Evolutionary conservation across 1,140 invertebrate genomes (phyloP).

Genomic region (Pogonomyrmex californicus): DNA sequence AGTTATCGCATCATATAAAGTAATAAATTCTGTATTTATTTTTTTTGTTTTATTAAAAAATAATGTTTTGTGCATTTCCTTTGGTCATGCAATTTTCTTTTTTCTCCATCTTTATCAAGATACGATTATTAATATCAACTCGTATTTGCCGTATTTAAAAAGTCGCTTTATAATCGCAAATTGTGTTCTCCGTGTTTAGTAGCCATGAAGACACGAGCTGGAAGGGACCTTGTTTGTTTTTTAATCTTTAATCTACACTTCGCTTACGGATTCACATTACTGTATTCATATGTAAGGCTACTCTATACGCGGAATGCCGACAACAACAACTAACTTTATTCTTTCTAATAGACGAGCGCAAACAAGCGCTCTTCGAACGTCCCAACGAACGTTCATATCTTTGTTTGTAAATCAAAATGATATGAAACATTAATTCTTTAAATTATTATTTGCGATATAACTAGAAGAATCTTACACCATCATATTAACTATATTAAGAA

Average conservation of each 20-base stretch:
- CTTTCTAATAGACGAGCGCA: constrained; percentile 39
- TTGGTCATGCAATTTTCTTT: not conserved
- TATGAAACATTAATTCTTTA: not conserved
- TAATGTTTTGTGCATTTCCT: constrained; percentile 7
- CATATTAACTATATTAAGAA: not conserved
- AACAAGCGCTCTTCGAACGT: constrained; percentile 16
- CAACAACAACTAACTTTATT: constrained; percentile 29
- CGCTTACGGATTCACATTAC: constrained; percentile 29
- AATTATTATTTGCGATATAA: not conserved
- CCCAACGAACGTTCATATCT: not conserved
- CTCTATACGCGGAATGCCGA: constrained; percentile 21
- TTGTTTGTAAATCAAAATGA: not conserved
- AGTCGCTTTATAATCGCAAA: constrained; percentile 6
- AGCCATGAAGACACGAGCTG: constrained; percentile 46
- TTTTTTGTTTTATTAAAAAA: not conserved
- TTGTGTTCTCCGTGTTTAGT: constrained; percentile 42
- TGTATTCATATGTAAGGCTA: constrained; percentile 42
- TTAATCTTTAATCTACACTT: constrained; percentile 61
- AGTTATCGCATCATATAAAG: not conserved
- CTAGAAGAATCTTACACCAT: not conserved
- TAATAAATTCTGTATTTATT: constrained; percentile 1
- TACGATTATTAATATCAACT: constrained; percentile 50
- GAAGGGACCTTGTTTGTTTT: constrained; percentile 52
- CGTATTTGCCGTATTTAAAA: constrained; percentile 43
- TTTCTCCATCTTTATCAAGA: constrained; percentile 41